Percentiles rank a stretch among this genome's conserved stretches.
These are phyloP conservation scores for Drosophila infuscata DNA, from an alignment of 2,888 invertebrate genomes.

Conservation along the genomic window DNA sequence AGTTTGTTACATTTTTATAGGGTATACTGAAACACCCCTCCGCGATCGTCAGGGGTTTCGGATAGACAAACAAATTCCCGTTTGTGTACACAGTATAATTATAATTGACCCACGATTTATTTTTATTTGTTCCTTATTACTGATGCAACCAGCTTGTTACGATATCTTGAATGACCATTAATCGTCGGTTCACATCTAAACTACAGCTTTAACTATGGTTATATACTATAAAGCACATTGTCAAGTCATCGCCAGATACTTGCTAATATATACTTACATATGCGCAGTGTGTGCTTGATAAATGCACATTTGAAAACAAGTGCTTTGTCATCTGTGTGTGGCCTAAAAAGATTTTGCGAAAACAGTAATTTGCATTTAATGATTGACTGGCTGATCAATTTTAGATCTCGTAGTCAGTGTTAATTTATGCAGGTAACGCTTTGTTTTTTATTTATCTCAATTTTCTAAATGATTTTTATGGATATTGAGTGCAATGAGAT, in stretches of 20 bases:
- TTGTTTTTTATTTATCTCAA: neutral
- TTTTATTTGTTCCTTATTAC: neutral
- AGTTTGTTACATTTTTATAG: slow-evolving; percentile 8
- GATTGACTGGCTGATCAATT: slow-evolving; percentile 28
- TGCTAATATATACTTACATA: slow-evolving; percentile 7
- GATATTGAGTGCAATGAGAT: slow-evolving; percentile 1
- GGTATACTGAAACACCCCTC: neutral
- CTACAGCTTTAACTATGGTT: neutral
- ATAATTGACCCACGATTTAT: neutral
- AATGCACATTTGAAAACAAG: slow-evolving; percentile 5
- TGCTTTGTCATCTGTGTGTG: slow-evolving; percentile 37
- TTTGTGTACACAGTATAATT: slow-evolving; percentile 4
- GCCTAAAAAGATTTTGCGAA: slow-evolving; percentile 19
- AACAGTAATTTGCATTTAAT: slow-evolving; percentile 42
- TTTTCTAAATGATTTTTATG: slow-evolving; percentile 15
- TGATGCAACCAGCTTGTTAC: slow-evolving; percentile 30
- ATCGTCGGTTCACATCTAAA: slow-evolving; percentile 16
- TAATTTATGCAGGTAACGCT: slow-evolving; percentile 39
- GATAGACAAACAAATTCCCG: slow-evolving; percentile 8
- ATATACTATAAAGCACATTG: slow-evolving; percentile 14
- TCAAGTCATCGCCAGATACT: slow-evolving; percentile 44
- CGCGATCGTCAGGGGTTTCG: neutral
- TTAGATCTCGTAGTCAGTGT: slow-evolving; percentile 5
- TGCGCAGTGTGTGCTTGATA: slow-evolving; percentile 4
- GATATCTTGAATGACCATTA: slow-evolving; percentile 27